Evolutionary conservation across 2,888 invertebrate species (phyloP), one percentile per base, ranked within the genome.

Genomic region (Brenthis hecate): DNA sequence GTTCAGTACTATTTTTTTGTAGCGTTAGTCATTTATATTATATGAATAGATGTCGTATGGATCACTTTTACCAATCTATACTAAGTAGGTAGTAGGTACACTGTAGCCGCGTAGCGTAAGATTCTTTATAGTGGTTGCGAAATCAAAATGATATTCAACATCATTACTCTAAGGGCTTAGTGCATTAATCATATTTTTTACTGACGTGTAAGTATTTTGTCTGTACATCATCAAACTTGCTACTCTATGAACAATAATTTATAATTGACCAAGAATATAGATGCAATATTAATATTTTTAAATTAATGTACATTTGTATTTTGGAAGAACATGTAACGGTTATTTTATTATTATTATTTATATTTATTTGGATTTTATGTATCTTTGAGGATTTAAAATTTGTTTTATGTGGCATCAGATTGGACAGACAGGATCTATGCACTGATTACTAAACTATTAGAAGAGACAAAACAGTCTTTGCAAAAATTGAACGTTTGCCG

Each of bases 91-190:
- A 16, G n/a, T n/a, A 11, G 8, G 14, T 3, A 47, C 19, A 48
- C 47, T 11, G 48, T 19, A n/a, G 48, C 28, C 4, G 28, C 28
- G 23, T n/a, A 0, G 3, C 48, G 50, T 50, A 28, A 85, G 86
- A 88, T 88, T 88, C 85, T 88, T 88, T 81, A 83, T 75, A 73
- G 70, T 70, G 74, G 79, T 84, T 83, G 82, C 81, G 81, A 83
- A 86, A 85, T 77, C 78, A 76, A 84, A 83, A 80, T 76, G 77
- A 80, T 81, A 82, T 80, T 76, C 83, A 77, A 82, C 81, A 81
- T 86, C 84, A 89, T 89, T 88, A 87, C 77, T 87, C 74, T 78
- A 83, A 84, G 81, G 83, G 84, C 80, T 80, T 77, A 76, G 78
- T 74, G 70, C 82, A 87, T 89, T 85, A 85, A 87, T 90, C 87